phyloP scores from a whole-genome alignment of 2,113 vertebrate genomes.

The Dryoscopus gambensis region DNA sequence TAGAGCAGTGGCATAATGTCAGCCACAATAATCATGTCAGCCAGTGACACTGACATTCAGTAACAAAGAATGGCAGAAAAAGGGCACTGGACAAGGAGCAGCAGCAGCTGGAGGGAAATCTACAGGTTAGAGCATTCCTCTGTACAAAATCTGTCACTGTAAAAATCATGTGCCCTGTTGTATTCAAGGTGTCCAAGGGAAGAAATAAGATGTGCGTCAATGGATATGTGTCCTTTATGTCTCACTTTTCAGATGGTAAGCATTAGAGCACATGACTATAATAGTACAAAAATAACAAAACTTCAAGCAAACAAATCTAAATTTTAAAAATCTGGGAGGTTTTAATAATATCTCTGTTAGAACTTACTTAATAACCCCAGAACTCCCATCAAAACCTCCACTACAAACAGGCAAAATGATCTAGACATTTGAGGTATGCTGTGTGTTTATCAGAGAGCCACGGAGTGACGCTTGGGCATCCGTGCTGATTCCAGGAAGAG shows the following conservation, averaged over 20 bases:
- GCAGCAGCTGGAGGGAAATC: background rate
- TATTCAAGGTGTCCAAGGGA: background rate
- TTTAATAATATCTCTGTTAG: background rate
- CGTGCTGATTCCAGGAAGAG: conserved; percentile 37
- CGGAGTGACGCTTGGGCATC: background rate
- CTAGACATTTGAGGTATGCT: background rate
- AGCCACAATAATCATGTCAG: conserved; percentile 55
- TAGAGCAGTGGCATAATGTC: conserved; percentile 47
- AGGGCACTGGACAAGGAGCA: background rate
- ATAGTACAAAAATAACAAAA: background rate
- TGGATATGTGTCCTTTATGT: background rate
- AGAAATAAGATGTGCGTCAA: background rate
- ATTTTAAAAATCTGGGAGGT: background rate
- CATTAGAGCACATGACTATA: background rate
- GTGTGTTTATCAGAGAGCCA: background rate
- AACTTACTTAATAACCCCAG: background rate
- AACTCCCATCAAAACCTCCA: background rate
- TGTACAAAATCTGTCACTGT: background rate
- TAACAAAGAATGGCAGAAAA: conserved; percentile 47
- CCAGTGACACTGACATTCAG: conserved; percentile 45
- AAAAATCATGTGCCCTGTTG: background rate
- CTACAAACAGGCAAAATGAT: background rate
- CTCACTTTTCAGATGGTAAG: background rate
- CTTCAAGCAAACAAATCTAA: background rate
- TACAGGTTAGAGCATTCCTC: background rate